Evolutionary conservation across 2,797 vertebrate species (phyloP), one percentile per base, ranked within the genome.

Genomic region (Pangasius larnaudii): DNA sequence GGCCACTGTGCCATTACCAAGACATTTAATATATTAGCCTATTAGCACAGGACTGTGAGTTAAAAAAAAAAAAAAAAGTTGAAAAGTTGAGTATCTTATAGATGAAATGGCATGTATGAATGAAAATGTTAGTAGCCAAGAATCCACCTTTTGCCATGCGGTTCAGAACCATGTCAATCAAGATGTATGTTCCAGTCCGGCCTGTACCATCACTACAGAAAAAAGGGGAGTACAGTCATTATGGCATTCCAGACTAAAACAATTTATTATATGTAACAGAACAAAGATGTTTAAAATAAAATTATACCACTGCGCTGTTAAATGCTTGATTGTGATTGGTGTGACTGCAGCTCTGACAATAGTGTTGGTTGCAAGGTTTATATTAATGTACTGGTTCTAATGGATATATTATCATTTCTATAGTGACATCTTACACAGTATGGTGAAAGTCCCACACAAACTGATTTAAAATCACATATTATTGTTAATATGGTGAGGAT

Each of bases 141-240:
- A 69, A 80, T 85, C 56, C 92, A 99, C 98, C 98, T 97, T 99
- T 99, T 59, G 98, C 97, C 98, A 99, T 99, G 61, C 98, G 97
- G 91, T 99, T 99, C 88, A 99, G 95, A 86, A 99, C 98, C 98
- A 99, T 99, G 94, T 99, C 98, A 0, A 98, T 95, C 30, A 99
- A 96, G 93, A 98, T 97, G 92, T 99, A 99, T 0, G 98, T 99
- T 59, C 98, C 98, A 0, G 98, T 98, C 88, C 98, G 97, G 65
- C 98, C 98, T 0, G 97, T 98, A 0, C 98, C 98, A 0, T 99
- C 97, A 85, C 98, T 99, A 94, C 74, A 88, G 61, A 90, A 89
- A 90, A 87, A n/a, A 85, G 67, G 33, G 30, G 27, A 65, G 63
- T 16, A 33, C 61, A 22, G 3, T 79, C 27, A 65, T 5, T 46